Conservation (phyloP, 2,113 vertebrate genomes). For the Pavo muticus region DNA sequence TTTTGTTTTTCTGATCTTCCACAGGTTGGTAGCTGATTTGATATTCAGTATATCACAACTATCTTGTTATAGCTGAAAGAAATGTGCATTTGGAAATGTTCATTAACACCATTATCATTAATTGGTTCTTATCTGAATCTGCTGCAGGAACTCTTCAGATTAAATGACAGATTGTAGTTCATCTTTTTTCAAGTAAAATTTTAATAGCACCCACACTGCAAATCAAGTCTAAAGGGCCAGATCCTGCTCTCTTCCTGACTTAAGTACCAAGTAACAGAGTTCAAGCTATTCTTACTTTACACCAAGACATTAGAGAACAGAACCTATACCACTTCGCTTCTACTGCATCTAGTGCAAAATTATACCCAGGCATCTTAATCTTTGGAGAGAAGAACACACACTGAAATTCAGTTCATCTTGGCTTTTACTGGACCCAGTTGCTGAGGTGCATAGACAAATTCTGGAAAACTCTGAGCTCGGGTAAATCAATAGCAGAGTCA, state of each 20-base stretch:
- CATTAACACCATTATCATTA: slow-evolving; percentile 60
- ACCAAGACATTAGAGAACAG: neutral
- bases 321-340: neutral
- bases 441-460: fast-evolving
- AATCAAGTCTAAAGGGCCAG: neutral
- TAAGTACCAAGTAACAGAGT: neutral
- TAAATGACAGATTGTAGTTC: slow-evolving; percentile 18
- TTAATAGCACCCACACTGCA: neutral
- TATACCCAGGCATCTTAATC: neutral
- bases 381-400: neutral
- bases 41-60: slow-evolving; percentile 36
- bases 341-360: neutral
- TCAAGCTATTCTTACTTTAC: neutral
- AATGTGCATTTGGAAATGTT: slow-evolving; percentile 46
- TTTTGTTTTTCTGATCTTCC: slow-evolving; percentile 17
- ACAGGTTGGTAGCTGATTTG: neutral
- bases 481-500: neutral
- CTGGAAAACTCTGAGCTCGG: neutral
- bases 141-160: slow-evolving; percentile 16
- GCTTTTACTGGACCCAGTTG: neutral
- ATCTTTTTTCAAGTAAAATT: neutral
- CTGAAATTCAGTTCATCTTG: neutral
- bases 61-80: slow-evolving; percentile 29
- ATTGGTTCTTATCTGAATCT: slow-evolving; percentile 54
- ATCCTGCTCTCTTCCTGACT: neutral